Percentiles rank a stretch among this genome's conserved stretches.
Evolutionary conservation across 2,113 vertebrate genomes (phyloP).

Genomic region (Rousettus leschenaultii): DNA sequence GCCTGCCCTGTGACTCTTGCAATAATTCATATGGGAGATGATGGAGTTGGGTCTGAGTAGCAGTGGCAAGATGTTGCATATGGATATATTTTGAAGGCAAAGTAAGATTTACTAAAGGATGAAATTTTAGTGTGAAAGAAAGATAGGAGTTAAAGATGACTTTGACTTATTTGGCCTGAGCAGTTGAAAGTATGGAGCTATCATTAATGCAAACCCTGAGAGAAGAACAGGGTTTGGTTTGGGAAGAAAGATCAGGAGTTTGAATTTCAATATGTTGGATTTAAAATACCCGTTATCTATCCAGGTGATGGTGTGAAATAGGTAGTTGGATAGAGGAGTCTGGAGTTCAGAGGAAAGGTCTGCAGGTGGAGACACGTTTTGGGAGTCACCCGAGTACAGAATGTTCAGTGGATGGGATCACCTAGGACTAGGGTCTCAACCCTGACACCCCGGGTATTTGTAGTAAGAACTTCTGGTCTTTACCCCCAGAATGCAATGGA

Average conservation of each 20-base stretch:
- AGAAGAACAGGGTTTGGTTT: neutral
- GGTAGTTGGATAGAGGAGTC: neutral
- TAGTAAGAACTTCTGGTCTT: neutral
- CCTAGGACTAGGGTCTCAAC: neutral
- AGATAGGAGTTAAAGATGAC: neutral
- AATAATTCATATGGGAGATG: neutral
- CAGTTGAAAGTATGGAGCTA: neutral
- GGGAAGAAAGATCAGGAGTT: neutral
- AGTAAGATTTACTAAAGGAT: neutral
- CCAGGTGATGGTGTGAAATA: neutral
- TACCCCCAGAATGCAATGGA: neutral
- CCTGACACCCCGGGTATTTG: neutral
- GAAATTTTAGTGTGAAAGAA: neutral
- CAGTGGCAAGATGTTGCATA: neutral
- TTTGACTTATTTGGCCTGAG: neutral
- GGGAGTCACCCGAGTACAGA: neutral
- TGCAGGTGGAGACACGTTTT: neutral
- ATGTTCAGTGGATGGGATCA: neutral
- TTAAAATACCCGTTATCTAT: neutral
- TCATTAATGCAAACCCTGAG: neutral
- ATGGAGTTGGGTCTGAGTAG: neutral
- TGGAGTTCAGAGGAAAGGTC: neutral
- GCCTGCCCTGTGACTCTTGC: neutral
- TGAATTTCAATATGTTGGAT: neutral
- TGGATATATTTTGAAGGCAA: neutral